Percentiles rank a stretch among this genome's conserved stretches.
phyloP scores from a whole-genome alignment of 2,888 invertebrate genomes.

The Clanis bilineata region DNA sequence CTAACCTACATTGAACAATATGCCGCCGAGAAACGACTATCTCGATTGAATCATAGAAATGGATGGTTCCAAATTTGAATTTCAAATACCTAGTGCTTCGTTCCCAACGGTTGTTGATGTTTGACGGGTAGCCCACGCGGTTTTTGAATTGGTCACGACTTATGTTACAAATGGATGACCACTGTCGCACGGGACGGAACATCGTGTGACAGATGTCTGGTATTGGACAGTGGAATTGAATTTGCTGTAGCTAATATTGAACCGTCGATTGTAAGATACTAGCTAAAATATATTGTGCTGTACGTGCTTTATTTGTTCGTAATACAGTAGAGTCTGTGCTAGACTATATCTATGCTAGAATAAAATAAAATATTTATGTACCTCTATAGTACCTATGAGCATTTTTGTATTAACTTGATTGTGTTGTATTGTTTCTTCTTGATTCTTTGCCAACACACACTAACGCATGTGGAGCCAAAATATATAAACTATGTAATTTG shows the following conservation, averaged over 20 bases:
- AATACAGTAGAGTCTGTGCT: too few species aligned
- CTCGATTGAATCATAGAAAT: conserved; percentile 27
- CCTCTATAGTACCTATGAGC: too few species aligned
- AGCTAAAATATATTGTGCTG: background rate
- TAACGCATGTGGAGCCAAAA: too few species aligned
- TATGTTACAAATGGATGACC: background rate
- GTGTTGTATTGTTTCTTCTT: too few species aligned
- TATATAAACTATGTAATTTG: too few species aligned
- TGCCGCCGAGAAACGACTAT: conserved; percentile 14
- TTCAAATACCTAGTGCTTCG: conserved; percentile 51
- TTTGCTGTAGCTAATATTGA: background rate
- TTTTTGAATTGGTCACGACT: conserved; percentile 29
- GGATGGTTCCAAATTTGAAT: conserved; percentile 47
- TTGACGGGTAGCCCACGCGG: conserved; percentile 47
- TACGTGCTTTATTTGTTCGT: too few species aligned
- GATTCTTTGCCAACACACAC: too few species aligned
- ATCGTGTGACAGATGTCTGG: conserved; percentile 4
- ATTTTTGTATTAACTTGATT: too few species aligned
- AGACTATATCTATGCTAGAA: too few species aligned
- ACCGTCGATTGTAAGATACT: background rate
- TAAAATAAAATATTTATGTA: too few species aligned
- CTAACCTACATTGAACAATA: background rate
- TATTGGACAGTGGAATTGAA: background rate
- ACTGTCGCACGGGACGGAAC: background rate
- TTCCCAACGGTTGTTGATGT: conserved; percentile 52